phyloP scores from a whole-genome alignment of 53 echinoderm and acorn worm species.

The Pentamera pediparva region DNA sequence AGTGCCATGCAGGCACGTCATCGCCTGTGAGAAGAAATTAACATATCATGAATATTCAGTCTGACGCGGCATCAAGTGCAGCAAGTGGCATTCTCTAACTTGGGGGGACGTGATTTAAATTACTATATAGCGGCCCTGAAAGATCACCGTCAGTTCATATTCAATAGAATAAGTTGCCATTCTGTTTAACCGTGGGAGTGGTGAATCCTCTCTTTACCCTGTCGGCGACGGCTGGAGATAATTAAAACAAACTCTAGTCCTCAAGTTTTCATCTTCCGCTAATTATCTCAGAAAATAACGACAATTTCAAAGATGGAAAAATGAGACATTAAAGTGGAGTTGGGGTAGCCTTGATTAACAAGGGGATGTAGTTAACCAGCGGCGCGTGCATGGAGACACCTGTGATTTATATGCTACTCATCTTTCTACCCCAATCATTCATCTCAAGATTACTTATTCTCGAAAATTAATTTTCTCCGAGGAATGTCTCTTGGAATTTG shows the following conservation, averaged over 20 bases:
- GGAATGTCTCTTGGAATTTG: conserved; percentile 39
- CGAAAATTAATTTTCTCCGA: conserved; percentile 39
- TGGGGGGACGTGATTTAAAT: too few species aligned
- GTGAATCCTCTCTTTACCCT: too few species aligned
- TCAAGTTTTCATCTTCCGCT: conserved; percentile 5
- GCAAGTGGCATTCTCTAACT: too few species aligned
- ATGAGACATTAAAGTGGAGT: conserved; percentile 10
- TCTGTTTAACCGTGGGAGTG: too few species aligned
- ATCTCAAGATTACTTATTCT: conserved; percentile 29
- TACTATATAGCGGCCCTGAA: too few species aligned
- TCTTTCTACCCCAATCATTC: conserved; percentile 33
- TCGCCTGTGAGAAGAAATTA: too few species aligned
- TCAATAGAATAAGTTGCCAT: too few species aligned
- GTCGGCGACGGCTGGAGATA: too few species aligned
- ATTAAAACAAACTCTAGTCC: conserved; percentile 7
- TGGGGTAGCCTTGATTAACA: conserved; percentile 8
- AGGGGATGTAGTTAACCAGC: conserved; percentile 13
- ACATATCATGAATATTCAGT: too few species aligned
- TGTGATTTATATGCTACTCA: conserved; percentile 30
- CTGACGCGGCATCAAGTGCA: too few species aligned
- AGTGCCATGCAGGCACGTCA: too few species aligned
- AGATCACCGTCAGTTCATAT: too few species aligned
- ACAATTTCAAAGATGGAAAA: neutral
- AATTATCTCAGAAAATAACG: conserved; percentile 16
- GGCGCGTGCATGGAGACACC: neutral